Percentiles rank a stretch among this genome's conserved stretches.
Evolutionary conservation across 2,113 vertebrate genomes (phyloP).

Genomic region (Ciconia stormi): DNA sequence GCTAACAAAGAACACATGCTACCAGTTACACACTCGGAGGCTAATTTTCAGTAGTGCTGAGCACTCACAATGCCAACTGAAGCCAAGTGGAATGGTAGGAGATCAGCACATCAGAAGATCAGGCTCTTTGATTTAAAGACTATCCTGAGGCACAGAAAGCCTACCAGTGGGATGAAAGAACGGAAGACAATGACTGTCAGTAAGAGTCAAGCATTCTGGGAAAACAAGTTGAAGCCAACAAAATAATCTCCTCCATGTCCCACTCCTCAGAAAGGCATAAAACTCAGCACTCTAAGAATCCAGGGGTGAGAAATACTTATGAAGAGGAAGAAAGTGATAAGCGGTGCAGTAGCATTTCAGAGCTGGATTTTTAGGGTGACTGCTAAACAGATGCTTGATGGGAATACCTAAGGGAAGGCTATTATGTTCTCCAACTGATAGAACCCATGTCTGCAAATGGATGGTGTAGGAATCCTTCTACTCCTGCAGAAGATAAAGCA

Average conservation of each 20-base stretch:
- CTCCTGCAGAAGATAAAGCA: neutral
- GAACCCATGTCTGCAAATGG: neutral
- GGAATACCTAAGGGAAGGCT: neutral
- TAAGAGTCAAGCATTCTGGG: neutral
- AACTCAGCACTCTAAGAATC: neutral
- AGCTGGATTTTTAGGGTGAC: neutral
- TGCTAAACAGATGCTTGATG: neutral
- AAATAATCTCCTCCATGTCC: neutral
- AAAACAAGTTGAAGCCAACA: neutral
- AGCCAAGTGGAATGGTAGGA: neutral
- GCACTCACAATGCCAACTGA: neutral
- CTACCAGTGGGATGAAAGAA: neutral
- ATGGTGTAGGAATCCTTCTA: neutral
- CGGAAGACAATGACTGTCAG: neutral
- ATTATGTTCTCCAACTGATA: neutral
- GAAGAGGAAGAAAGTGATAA: neutral
- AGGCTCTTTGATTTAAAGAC: slow-evolving; percentile 3
- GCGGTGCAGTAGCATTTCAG: neutral
- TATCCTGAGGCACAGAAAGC: neutral
- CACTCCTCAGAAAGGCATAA: neutral
- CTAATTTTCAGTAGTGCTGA: neutral
- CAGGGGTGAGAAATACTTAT: neutral
- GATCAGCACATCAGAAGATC: neutral
- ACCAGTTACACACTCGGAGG: neutral
- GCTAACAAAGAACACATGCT: neutral